Conservation (phyloP, 2,113 vertebrate genomes). For the Actenoides lindsayi region DNA sequence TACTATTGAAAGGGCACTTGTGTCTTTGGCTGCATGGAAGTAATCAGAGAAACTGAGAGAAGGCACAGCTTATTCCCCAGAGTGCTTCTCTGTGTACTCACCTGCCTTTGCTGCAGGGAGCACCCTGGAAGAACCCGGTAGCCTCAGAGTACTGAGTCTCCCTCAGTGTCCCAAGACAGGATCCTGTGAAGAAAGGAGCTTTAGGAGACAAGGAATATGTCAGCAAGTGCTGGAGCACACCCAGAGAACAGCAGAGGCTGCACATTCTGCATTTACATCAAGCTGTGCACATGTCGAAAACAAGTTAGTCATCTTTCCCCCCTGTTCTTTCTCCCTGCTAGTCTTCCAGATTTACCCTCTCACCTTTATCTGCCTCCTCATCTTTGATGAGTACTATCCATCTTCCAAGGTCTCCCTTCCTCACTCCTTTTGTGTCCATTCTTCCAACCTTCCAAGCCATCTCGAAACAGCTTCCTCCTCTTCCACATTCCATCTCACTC, state of each 20-base stretch:
- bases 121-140: neutral
- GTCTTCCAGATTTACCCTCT: neutral
- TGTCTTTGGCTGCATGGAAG: neutral
- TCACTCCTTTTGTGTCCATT: neutral
- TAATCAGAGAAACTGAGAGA: neutral
- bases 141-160: neutral
- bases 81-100: neutral
- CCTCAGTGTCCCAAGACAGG: neutral
- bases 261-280: neutral
- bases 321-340: neutral
- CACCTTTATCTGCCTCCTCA: neutral
- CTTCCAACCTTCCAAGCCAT: neutral
- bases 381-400: neutral
- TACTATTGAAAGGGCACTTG: neutral
- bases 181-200: neutral
- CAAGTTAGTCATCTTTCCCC: rapidly evolving
- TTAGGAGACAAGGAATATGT: neutral
- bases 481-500: neutral
- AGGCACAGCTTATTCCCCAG: neutral
- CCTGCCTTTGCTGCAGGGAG: neutral
- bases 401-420: neutral
- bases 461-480: neutral
- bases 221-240: neutral
- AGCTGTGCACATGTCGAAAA: neutral
- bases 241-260: neutral